phyloP scores from a whole-genome alignment of 2,888 invertebrate genomes.

The Heterodera filipjevi region DNA sequence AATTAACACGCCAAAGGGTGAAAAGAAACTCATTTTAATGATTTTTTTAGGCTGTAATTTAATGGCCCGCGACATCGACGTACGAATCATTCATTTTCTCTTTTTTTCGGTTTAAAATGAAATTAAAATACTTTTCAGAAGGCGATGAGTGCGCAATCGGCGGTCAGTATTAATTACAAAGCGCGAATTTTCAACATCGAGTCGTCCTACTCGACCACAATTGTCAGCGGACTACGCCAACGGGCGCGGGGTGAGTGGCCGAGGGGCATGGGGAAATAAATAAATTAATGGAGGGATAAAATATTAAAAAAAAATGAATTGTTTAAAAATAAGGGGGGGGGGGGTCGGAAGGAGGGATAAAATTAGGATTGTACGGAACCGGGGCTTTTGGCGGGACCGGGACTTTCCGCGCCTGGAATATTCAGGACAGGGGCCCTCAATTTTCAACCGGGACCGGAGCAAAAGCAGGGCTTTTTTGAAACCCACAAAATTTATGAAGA shows the following conservation, averaged over 20 bases:
- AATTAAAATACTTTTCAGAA: background rate
- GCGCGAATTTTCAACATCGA: conserved; percentile 17
- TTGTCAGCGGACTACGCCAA: conserved; percentile 30
- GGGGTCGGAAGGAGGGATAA: too few relatives aligned
- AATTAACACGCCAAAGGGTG: background rate
- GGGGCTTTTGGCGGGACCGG: too few relatives aligned
- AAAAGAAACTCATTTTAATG: conserved; percentile 14
- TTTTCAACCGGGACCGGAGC: too few relatives aligned
- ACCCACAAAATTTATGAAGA: too few relatives aligned
- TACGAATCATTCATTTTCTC: background rate
- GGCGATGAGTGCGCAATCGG: conserved; percentile 25
- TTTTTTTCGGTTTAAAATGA: background rate
- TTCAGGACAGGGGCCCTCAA: too few relatives aligned
- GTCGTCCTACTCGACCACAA: conserved; percentile 37
- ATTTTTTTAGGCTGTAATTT: conserved; percentile 40
- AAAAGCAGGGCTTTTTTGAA: too few relatives aligned
- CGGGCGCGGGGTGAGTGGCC: conserved; percentile 40
- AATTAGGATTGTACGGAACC: too few relatives aligned
- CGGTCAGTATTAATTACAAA: conserved; percentile 34
- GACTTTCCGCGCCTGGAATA: too few relatives aligned
- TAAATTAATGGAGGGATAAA: conserved; percentile 10
- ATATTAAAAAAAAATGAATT: conserved; percentile 11
- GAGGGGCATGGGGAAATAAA: conserved; percentile 27
- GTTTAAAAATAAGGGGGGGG: too few relatives aligned
- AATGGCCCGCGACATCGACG: background rate